Evolutionary conservation across 1,140 invertebrate genomes (phyloP), one percentile per base, ranked within the genome.

Genomic region (Teleogryllus occipitalis): DNA sequence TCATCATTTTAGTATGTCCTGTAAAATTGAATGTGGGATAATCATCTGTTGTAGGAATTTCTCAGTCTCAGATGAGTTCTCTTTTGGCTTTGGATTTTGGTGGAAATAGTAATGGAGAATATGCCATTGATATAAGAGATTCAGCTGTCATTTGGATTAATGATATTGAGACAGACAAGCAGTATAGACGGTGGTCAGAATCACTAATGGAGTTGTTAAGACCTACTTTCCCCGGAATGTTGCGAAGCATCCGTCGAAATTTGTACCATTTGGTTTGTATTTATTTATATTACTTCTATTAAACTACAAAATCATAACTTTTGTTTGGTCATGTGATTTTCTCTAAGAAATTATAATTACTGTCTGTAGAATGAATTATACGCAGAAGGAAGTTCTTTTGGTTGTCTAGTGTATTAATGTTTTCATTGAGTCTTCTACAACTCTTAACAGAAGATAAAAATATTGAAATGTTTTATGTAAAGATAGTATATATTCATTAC

Each of bases 211-310:
- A 99, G 82, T 87, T 99, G 78, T 87, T 99, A 74, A 89, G 97
- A 79, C 97, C 98, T 73, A 97, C 97, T 0, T 99, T 98, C 85
- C 97, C 97, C 14, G 98, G 98, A 54, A 98, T 99, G 96, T 87
- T 99, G 72, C 87, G 98, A 81, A 96, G 94, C 83, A 91, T 99
- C 81, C 91, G 95, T 47, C 95, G 96, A 83, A 99, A 99, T 88
- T 90, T 99, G 27, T 99, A 97, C 84, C 96, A 97, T 87, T 86
- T 98, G 85, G 94, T 96, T 85, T 87, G 83, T 84, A 21, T 80
- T 72, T 54, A 75, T 46, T 65, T 75, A 14, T 14, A 65, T 65
- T 54, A 8, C 49, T 54, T 65, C 18, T 65, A 65, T 65, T 65
- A 65, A 14, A 65, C 10, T 65, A 65, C 27, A 39, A 39, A 39